Percentiles rank a stretch among this genome's conserved stretches.
Conservation (phyloP, 2,113 vertebrate species). For the Platanista minor region DNA sequence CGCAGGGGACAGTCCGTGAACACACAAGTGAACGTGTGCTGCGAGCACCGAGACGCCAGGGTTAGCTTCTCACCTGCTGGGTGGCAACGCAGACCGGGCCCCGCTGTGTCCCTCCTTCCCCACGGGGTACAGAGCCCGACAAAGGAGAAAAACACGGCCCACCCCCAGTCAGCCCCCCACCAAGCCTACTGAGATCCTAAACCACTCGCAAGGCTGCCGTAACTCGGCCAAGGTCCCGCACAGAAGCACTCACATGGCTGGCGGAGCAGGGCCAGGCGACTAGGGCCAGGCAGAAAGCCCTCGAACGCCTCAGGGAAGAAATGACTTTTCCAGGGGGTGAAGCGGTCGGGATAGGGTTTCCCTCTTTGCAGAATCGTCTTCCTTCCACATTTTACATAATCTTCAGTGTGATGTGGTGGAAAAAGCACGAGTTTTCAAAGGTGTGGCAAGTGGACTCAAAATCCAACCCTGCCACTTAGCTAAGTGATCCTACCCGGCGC, state of each 20-base stretch:
- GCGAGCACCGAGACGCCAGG: too few relatives aligned
- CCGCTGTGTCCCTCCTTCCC: too few relatives aligned
- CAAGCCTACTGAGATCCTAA: too few relatives aligned
- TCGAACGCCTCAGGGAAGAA: neutral
- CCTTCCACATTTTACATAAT: neutral
- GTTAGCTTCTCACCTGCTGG: too few relatives aligned
- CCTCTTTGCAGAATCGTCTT: neutral
- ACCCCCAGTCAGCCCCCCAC: too few relatives aligned
- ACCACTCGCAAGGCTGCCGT: too few relatives aligned
- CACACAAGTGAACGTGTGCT: neutral
- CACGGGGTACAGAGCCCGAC: too few relatives aligned
- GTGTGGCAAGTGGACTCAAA: neutral
- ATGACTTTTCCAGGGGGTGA: neutral
- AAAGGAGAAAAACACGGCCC: too few relatives aligned
- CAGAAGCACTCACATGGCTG: neutral
- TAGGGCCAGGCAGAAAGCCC: neutral
- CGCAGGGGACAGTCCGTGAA: neutral
- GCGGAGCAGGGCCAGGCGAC: rapidly evolving
- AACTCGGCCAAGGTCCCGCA: too few relatives aligned
- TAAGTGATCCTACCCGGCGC: neutral
- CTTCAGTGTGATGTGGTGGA: neutral
- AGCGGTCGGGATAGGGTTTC: neutral
- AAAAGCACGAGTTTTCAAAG: neutral
- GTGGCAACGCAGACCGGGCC: too few relatives aligned
- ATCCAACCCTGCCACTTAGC: neutral